Percentiles rank a stretch among this genome's conserved stretches.
These are phyloP conservation scores for Vanessa atalanta DNA, from an alignment of 1,140 invertebrate species.

Conservation along the genomic window DNA sequence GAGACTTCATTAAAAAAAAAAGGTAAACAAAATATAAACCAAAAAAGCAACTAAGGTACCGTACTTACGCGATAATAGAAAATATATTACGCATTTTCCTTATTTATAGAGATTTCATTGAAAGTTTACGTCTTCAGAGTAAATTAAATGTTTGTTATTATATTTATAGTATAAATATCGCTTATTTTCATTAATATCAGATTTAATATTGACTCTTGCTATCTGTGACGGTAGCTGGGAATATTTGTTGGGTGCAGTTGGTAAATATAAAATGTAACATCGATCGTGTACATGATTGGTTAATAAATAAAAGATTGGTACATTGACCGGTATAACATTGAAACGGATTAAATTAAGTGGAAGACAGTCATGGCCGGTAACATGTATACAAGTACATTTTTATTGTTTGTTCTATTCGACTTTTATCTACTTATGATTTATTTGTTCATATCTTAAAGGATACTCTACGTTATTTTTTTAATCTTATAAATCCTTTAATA, in stretches of 20 bases:
- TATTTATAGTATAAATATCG: slow-evolving; percentile 18
- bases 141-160: slow-evolving; percentile 14
- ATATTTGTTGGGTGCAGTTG: slow-evolving; percentile 53
- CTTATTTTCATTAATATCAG: slow-evolving; percentile 22
- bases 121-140: neutral
- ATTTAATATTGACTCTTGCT: slow-evolving; percentile 51
- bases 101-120: neutral
- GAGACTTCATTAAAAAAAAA: neutral
- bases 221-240: slow-evolving; percentile 52
- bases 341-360: slow-evolving; percentile 7
- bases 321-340: slow-evolving; percentile 11
- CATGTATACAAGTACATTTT: neutral
- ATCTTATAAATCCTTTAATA: too few relatives aligned
- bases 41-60: neutral
- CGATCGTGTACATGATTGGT: slow-evolving; percentile 32
- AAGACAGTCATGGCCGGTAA: neutral
- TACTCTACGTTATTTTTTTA: neutral
- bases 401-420: neutral
- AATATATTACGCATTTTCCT: neutral
- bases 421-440: neutral
- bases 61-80: neutral
- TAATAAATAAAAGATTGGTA: slow-evolving; percentile 30
- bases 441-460: neutral
- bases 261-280: slow-evolving; percentile 42
- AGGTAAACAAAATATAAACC: neutral